These are phyloP conservation scores for Parauchenoglanis punctatus DNA, from an alignment of 2,797 vertebrate genomes.

Conservation along the genomic window DNA sequence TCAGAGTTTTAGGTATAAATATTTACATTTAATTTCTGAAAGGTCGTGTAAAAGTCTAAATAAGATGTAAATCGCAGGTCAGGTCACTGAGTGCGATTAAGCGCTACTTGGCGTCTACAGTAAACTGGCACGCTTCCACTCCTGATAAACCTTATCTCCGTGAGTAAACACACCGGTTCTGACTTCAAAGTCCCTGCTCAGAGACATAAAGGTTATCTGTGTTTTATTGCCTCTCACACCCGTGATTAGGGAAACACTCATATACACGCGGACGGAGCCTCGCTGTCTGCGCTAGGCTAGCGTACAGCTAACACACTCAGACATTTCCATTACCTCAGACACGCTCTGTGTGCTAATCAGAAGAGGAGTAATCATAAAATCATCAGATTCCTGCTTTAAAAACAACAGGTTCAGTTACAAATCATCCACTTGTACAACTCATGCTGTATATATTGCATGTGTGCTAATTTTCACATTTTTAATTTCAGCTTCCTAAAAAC, in stretches of 20 bases:
- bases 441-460: not conserved
- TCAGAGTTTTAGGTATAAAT: not conserved
- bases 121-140: constrained; percentile 70
- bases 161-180: constrained; percentile 67
- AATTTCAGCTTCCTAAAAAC: not conserved
- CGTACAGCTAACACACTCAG: not conserved
- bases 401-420: not conserved
- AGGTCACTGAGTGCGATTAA: constrained; percentile 36
- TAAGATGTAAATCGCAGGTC: not conserved
- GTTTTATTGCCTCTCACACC: constrained; percentile 45
- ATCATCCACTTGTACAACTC: not conserved
- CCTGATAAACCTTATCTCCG: constrained; percentile 73
- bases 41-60: no score
- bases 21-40: not conserved
- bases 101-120: constrained; percentile 5
- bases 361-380: not conserved
- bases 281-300: constrained; percentile 14
- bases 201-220: constrained; percentile 7
- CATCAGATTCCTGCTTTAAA: not conserved
- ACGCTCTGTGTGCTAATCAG: not conserved
- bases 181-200: constrained; percentile 68
- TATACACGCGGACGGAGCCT: constrained; percentile 25
- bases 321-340: not conserved
- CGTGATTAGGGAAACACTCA: constrained; percentile 37
- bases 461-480: not conserved